Conservation (phyloP, 2,888 invertebrate species). For the Leptogaster cylindrica region DNA sequence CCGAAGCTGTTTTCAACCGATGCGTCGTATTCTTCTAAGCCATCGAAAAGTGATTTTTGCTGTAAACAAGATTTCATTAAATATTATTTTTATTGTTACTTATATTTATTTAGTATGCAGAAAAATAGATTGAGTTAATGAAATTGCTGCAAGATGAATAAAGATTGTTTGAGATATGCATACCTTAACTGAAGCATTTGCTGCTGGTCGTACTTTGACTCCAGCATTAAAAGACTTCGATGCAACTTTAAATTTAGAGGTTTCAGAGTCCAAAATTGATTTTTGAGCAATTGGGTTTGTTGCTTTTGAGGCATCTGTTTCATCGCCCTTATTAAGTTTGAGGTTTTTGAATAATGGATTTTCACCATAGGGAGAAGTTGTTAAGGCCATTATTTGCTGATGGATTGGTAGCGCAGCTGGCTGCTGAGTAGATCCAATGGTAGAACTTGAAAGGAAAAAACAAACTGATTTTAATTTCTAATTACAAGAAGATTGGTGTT, state of each 20-base stretch:
- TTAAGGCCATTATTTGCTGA: constrained; percentile 76
- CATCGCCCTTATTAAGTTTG: constrained; percentile 63
- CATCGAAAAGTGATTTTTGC: constrained; percentile 85
- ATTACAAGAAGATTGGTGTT: background rate
- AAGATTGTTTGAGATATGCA: no score
- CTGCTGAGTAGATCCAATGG: constrained; percentile 53
- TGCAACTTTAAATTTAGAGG: constrained; percentile 67
- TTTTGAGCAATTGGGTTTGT: constrained; percentile 76
- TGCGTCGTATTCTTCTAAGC: constrained; percentile 80
- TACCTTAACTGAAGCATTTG: constrained; percentile 54
- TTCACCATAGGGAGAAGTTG: constrained; percentile 86
- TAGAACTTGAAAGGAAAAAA: no score
- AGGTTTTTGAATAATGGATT: constrained; percentile 83
- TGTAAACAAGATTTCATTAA: constrained; percentile 42
- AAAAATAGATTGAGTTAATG: no score
- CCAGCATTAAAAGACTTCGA: constrained; percentile 64
- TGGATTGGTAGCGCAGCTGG: constrained; percentile 65
- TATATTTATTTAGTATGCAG: no score
- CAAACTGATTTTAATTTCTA: background rate
- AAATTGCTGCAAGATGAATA: no score
- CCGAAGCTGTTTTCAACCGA: constrained; percentile 67
- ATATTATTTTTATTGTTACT: background rate
- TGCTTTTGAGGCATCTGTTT: constrained; percentile 71
- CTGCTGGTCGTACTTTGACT: constrained; percentile 63
- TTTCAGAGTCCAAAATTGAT: constrained; percentile 65